Evolutionary conservation across 2,888 invertebrate genomes (phyloP).

Genomic region (Cryptus armator): DNA sequence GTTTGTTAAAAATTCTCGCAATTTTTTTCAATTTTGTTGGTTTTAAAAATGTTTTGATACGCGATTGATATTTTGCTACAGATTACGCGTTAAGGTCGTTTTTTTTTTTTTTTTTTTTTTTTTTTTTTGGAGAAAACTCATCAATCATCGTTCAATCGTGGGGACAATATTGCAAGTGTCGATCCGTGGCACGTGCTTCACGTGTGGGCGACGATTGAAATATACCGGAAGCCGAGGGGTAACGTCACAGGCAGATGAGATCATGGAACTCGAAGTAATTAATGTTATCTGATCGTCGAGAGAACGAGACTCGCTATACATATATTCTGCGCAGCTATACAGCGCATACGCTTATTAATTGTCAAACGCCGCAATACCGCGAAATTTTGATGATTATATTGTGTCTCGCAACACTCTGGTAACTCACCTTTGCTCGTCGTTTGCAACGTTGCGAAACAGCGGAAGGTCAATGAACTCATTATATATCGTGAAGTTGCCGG

Average conservation of each 20-base stretch:
- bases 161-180: slow-evolving; percentile 31
- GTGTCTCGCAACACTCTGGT: slow-evolving; percentile 7
- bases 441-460: slow-evolving; percentile 33
- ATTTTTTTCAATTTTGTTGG: no score
- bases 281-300: slow-evolving; percentile 34
- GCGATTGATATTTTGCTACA: neutral
- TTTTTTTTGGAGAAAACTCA: slow-evolving; percentile 11
- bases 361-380: slow-evolving; percentile 19
- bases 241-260: slow-evolving; percentile 61
- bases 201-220: slow-evolving; percentile 27
- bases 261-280: slow-evolving; percentile 62
- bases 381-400: slow-evolving; percentile 35
- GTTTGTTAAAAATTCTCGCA: neutral
- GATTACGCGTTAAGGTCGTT: neutral
- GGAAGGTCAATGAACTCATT: slow-evolving; percentile 54
- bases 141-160: slow-evolving; percentile 20
- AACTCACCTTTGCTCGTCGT: slow-evolving; percentile 7
- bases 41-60: neutral
- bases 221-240: slow-evolving; percentile 52
- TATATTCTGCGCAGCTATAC: slow-evolving; percentile 10
- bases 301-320: slow-evolving; percentile 17
- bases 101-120: neutral
- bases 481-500: slow-evolving; percentile 13
- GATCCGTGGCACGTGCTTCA: slow-evolving; percentile 50
- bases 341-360: slow-evolving; percentile 28